Conservation (phyloP, 2,113 vertebrate species). For the Furnarius figulus region DNA sequence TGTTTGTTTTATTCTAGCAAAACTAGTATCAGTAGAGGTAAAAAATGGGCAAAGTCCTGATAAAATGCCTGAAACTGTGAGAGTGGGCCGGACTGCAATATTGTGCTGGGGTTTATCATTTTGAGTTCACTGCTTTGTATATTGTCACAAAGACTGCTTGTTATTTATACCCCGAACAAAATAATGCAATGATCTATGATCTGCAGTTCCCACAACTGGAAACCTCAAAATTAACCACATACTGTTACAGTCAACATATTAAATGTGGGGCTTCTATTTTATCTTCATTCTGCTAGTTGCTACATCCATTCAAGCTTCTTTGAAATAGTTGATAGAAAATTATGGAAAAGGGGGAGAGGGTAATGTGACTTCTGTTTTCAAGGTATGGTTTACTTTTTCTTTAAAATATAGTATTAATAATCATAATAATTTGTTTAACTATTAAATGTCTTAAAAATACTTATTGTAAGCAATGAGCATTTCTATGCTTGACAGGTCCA, state of each 20-base stretch:
- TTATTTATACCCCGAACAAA: background rate
- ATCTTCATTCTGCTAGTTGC: background rate
- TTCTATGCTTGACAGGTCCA: slow-evolving; percentile 76
- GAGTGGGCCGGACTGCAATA: background rate
- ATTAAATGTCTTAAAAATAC: background rate
- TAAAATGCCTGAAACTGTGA: background rate
- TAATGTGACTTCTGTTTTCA: background rate
- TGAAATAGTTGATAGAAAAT: background rate
- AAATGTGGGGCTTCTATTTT: background rate
- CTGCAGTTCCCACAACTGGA: background rate
- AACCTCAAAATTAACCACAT: background rate
- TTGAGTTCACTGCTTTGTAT: background rate
- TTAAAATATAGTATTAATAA: background rate
- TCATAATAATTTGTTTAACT: background rate
- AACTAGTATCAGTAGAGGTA: background rate
- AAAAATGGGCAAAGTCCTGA: background rate
- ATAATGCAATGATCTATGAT: background rate
- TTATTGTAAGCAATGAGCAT: background rate
- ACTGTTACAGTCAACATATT: background rate
- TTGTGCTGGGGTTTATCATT: background rate
- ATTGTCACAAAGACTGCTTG: background rate
- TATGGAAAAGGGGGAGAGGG: background rate
- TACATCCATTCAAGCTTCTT: background rate
- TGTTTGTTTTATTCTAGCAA: background rate
- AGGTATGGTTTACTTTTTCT: background rate